Conservation (phyloP, 1,140 invertebrate species). For the Andricus grossulariae region DNA sequence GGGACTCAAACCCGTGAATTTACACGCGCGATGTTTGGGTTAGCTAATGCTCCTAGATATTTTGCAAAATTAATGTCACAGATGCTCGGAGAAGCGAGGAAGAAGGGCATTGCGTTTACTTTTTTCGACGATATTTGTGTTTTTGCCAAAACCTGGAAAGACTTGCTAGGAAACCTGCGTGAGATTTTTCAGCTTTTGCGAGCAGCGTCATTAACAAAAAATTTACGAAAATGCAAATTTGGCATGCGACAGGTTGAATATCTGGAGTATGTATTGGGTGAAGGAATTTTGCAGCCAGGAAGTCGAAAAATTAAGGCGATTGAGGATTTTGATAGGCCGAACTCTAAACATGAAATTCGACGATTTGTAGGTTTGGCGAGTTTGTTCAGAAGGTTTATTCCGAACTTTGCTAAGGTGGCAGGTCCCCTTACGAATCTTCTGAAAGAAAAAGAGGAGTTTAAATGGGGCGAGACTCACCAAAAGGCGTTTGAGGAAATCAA, state of each 20-base stretch:
- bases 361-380: slow-evolving; percentile 72
- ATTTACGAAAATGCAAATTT: slow-evolving; percentile 45
- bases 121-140: slow-evolving; percentile 45
- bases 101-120: slow-evolving; percentile 30
- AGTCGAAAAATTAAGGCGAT: slow-evolving; percentile 66
- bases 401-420: slow-evolving; percentile 57
- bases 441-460: not conserved
- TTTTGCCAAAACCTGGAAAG: slow-evolving; percentile 29
- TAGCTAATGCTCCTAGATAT: slow-evolving; percentile 39
- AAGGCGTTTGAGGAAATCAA: slow-evolving; percentile 36
- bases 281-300: slow-evolving; percentile 59
- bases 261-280: no score
- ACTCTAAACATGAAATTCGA: slow-evolving; percentile 63
- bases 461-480: slow-evolving; percentile 24
- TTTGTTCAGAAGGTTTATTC: slow-evolving; percentile 70
- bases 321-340: slow-evolving; percentile 58
- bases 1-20: slow-evolving; percentile 40
- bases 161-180: slow-evolving; percentile 39
- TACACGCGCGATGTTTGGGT: slow-evolving; percentile 41
- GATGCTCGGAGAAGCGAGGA: slow-evolving; percentile 21
- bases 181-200: slow-evolving; percentile 31
- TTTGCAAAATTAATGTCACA: slow-evolving; percentile 43
- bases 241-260: slow-evolving; percentile 66
- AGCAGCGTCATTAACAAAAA: slow-evolving; percentile 28
- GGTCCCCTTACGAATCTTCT: slow-evolving; percentile 48